These are phyloP conservation scores for Eupsilia transversa DNA, from an alignment of 2,888 invertebrate species.

Conservation along the genomic window DNA sequence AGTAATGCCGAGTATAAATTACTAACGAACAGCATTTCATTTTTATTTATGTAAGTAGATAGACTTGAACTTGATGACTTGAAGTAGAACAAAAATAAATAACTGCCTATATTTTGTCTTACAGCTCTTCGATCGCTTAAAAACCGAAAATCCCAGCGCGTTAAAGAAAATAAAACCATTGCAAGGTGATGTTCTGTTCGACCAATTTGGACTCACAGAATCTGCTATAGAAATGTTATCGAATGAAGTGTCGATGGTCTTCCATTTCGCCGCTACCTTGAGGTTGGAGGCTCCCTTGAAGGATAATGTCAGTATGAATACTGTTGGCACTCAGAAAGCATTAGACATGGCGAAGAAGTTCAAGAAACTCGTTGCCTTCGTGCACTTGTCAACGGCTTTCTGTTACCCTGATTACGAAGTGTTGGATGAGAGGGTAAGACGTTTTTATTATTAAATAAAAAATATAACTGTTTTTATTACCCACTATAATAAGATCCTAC, in stretches of 20 bases:
- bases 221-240: constrained; percentile 91
- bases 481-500: background rate
- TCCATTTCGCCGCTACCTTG: constrained; percentile 98
- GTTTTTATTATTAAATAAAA: background rate
- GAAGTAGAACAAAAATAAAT: background rate
- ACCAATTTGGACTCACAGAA: constrained; percentile 91
- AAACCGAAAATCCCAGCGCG: constrained; percentile 91
- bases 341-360: constrained; percentile 94
- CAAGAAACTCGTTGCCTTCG: constrained; percentile 93
- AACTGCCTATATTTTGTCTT: constrained; percentile 58
- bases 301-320: constrained; percentile 97
- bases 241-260: constrained; percentile 94
- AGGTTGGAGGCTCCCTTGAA: constrained; percentile 96
- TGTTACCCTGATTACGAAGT: constrained; percentile 96
- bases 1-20: background rate
- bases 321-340: constrained; percentile 95
- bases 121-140: constrained; percentile 93
- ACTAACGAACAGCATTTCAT: background rate
- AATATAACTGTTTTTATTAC: background rate
- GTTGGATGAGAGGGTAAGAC: constrained; percentile 82
- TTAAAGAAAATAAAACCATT: constrained; percentile 94
- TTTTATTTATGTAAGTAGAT: too few species aligned
- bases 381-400: constrained; percentile 98
- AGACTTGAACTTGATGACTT: background rate
- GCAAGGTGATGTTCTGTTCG: constrained; percentile 93